phyloP scores from a whole-genome alignment of 2,113 vertebrate species.

The Dipodomys ordii region DNA sequence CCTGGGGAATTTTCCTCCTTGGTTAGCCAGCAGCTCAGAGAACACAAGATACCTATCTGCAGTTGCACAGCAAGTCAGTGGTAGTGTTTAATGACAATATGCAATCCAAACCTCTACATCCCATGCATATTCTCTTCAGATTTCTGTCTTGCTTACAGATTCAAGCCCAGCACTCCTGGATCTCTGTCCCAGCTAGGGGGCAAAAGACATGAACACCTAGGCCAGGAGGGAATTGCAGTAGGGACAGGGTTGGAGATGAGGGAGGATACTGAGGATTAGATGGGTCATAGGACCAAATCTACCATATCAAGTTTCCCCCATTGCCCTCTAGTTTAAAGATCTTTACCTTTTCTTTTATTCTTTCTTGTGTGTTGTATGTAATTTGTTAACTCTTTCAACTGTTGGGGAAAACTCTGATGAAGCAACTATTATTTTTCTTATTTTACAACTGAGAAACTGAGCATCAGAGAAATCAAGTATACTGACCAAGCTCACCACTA shows the following conservation, averaged over 20 bases:
- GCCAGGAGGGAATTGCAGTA: neutral
- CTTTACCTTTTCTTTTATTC: neutral
- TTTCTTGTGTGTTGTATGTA: too few species aligned
- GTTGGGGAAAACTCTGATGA: too few species aligned
- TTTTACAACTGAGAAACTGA: too few species aligned
- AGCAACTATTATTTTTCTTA: too few species aligned
- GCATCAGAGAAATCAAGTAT: too few species aligned
- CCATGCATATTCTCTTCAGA: neutral
- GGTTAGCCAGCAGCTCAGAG: constrained; percentile 29
- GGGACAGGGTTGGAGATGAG: neutral
- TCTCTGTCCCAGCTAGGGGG: neutral
- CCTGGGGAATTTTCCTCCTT: neutral
- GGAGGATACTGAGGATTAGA: neutral
- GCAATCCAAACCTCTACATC: neutral
- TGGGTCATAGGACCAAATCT: neutral
- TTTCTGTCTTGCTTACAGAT: constrained; percentile 2
- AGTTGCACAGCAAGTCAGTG: constrained; percentile 1
- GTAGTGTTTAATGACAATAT: neutral
- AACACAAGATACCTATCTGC: neutral
- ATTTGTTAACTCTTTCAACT: too few species aligned
- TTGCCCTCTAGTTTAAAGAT: neutral
- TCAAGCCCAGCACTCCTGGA: neutral
- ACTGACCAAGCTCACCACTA: too few species aligned
- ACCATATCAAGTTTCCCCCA: neutral
- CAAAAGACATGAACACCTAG: neutral